These are phyloP conservation scores for Hydrotaea cyrtoneurina DNA, from an alignment of 2,888 invertebrate genomes.

Conservation along the genomic window DNA sequence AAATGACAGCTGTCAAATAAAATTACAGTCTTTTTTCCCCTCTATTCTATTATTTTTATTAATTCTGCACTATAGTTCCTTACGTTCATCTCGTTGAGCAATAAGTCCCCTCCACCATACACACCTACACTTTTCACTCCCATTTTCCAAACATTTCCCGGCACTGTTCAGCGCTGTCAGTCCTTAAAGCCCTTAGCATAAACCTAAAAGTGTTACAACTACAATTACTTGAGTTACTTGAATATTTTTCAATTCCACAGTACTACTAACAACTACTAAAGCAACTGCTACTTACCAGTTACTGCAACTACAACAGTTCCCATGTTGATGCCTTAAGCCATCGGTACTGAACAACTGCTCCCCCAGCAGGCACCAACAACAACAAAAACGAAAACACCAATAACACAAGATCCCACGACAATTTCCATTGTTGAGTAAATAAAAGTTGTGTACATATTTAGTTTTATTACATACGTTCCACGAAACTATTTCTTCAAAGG, in stretches of 20 bases:
- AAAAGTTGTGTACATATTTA: slow-evolving; percentile 1
- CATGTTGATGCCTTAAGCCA: background rate
- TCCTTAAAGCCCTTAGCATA: background rate
- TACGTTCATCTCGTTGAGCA: too few species aligned
- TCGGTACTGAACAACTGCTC: background rate
- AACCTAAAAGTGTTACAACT: background rate
- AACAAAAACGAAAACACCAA: slow-evolving; percentile 1
- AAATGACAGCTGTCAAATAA: too few species aligned
- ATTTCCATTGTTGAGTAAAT: slow-evolving; percentile 3
- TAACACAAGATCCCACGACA: slow-evolving; percentile 23
- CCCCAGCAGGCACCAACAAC: background rate
- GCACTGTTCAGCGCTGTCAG: too few species aligned
- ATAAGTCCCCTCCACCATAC: too few species aligned
- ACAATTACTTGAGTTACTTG: background rate
- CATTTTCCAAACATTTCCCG: background rate
- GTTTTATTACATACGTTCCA: background rate
- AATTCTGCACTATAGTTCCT: too few species aligned
- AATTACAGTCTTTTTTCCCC: too few species aligned
- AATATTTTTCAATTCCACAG: background rate
- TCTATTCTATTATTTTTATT: too few species aligned
- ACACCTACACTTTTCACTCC: too few species aligned
- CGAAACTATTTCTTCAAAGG: background rate
- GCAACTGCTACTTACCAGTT: slow-evolving; percentile 3
- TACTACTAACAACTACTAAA: background rate
- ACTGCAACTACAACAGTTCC: background rate